phyloP scores from a whole-genome alignment of 2,888 invertebrate genomes.

The Drosophila buzzatii region DNA sequence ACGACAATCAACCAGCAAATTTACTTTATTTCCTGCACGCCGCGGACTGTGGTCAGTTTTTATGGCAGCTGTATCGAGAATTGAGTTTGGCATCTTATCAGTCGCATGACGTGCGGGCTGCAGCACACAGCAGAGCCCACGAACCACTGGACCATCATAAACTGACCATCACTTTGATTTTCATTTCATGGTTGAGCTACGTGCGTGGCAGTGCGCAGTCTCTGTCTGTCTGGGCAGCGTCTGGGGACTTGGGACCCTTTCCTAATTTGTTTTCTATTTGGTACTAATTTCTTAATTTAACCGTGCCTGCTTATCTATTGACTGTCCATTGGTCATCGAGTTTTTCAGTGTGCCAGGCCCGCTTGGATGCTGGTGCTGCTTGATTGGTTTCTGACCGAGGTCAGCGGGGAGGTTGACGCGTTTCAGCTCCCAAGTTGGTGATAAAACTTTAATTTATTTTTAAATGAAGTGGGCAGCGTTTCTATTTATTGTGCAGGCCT shows the following conservation, averaged over 20 bases:
- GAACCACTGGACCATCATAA: conserved; percentile 70
- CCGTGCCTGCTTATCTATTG: conserved; percentile 39
- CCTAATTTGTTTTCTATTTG: conserved; percentile 82
- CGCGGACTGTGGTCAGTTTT: conserved; percentile 72
- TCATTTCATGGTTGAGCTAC: conserved; percentile 54
- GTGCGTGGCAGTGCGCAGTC: conserved; percentile 36
- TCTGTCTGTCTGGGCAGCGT: neutral
- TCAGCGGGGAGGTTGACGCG: conserved; percentile 11
- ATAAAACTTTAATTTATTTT: conserved; percentile 77
- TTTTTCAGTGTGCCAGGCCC: conserved; percentile 54
- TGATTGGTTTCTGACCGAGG: conserved; percentile 26
- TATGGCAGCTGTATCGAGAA: conserved; percentile 63
- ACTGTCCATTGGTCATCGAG: conserved; percentile 48
- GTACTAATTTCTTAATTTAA: conserved; percentile 79
- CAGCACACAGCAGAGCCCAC: conserved; percentile 2
- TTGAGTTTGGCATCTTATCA: conserved; percentile 58
- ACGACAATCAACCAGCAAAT: conserved; percentile 61
- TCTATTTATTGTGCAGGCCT: conserved; percentile 39
- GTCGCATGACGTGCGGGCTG: conserved; percentile 50
- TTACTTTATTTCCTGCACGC: conserved; percentile 64
- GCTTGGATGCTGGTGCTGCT: conserved; percentile 64
- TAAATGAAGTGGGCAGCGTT: conserved; percentile 59
- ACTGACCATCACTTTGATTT: conserved; percentile 76
- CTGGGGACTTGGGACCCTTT: conserved; percentile 53
- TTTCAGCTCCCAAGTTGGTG: conserved; percentile 63